Evolutionary conservation across 2,888 invertebrate genomes (phyloP).

Genomic region (Octonoba sinensis): DNA sequence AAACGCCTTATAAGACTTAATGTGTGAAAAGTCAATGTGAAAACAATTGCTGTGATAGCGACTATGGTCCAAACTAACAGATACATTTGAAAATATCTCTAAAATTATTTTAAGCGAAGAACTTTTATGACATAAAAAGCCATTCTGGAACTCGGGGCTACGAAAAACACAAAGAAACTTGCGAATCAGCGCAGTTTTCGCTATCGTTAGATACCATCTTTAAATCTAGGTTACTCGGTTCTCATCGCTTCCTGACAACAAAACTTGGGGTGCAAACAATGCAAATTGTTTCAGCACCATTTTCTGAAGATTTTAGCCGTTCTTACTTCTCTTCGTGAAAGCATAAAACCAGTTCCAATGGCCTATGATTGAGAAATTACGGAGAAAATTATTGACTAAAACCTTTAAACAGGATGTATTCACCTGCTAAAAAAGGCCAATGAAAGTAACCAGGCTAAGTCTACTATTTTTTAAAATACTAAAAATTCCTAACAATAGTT

Average conservation of each 20-base stretch:
- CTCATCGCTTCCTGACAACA: slow-evolving; percentile 31
- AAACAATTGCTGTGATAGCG: too few species aligned
- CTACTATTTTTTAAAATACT: too few species aligned
- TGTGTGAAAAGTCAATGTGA: too few species aligned
- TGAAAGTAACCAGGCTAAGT: too few species aligned
- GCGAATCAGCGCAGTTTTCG: neutral
- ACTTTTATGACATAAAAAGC: too few species aligned
- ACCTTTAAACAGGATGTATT: neutral
- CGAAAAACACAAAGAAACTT: slow-evolving; percentile 5
- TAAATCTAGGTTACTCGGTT: slow-evolving; percentile 42
- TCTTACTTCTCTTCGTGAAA: neutral
- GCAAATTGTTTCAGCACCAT: slow-evolving; percentile 56
- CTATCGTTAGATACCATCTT: slow-evolving; percentile 6
- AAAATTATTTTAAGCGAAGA: too few species aligned
- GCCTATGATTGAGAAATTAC: neutral
- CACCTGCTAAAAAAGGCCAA: too few species aligned
- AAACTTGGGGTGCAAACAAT: slow-evolving; percentile 42
- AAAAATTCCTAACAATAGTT: too few species aligned
- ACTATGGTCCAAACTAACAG: too few species aligned
- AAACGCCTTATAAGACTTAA: too few species aligned
- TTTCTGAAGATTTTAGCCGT: slow-evolving; percentile 17
- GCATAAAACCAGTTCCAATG: slow-evolving; percentile 16
- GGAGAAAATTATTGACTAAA: slow-evolving; percentile 9
- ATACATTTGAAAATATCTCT: too few species aligned
- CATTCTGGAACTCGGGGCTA: neutral